Evolutionary conservation across 2,888 invertebrate genomes (phyloP), one percentile per base, ranked within the genome.

Genomic region (Agriopis marginaria): DNA sequence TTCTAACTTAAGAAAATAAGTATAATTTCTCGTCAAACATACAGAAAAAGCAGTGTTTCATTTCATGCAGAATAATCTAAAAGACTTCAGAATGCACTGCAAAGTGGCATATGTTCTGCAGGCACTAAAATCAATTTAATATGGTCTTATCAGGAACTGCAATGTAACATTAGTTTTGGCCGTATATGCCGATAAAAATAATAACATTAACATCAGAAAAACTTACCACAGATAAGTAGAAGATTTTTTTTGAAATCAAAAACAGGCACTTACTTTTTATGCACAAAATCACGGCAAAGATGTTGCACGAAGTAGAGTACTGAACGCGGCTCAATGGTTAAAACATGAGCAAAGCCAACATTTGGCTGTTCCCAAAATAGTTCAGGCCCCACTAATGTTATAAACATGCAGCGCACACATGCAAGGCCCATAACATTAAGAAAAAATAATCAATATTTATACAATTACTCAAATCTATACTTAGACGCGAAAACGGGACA

Each of bases 331-430:
- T 84, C 79, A 82, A 82, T 86, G 86, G 79, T 80, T 82, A 82
- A 81, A 87, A 85, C 87, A 86, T 84, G 84, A 86, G 84, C 85
- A 84, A 86, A 86, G 84, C 86, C 84, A 90, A 89, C 92, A 90
- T 89, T 91, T 90, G 89, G 86, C 80, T 87, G 91, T 79, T 93
- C 93, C 93, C 87, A 89, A 93, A 93, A 93, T 93, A 93, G 93
- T 90, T 85, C 88, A 91, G 92, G 90, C 92, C 90, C 93, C 91
- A 89, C 85, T 87, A 90, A 92, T 90, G 89, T 90, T 92, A 91
- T 93, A 93, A 93, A 93, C 93, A 93, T 76, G 75, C 79, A 78
- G 76, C 79, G 77, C 84, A 87, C 88, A 89, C 86, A 87, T 89
- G 87, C 86, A 85, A 79, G 79, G 83, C 79, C 72, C 75, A 73